phyloP scores from a whole-genome alignment of 2,888 invertebrate genomes.

The Eupithecia subfuscata region DNA sequence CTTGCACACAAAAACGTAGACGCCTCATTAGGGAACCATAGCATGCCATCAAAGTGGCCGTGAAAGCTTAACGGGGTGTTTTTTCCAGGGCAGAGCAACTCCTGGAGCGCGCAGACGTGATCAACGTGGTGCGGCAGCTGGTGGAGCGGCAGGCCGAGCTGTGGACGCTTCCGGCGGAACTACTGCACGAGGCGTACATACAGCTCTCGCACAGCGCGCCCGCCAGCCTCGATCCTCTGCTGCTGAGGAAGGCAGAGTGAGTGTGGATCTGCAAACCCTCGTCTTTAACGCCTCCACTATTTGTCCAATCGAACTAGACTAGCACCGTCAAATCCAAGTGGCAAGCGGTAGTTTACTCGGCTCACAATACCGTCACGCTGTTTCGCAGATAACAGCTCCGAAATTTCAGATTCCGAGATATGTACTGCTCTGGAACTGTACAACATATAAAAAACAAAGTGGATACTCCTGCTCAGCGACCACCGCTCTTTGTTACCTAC shows the following conservation, averaged over 20 bases:
- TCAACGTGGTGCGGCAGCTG: constrained; percentile 91
- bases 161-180: constrained; percentile 88
- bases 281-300: background rate
- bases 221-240: constrained; percentile 88
- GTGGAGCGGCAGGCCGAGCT: constrained; percentile 87
- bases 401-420: too few species aligned
- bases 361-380: background rate
- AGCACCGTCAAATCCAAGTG: background rate
- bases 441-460: too few species aligned
- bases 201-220: constrained; percentile 94
- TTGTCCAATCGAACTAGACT: background rate
- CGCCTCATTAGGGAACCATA: too few species aligned
- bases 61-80: background rate
- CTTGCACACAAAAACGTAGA: too few species aligned
- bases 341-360: too few species aligned
- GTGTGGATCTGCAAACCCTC: constrained; percentile 70
- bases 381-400: too few species aligned
- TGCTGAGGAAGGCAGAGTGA: constrained; percentile 80
- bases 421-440: too few species aligned
- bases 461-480: too few species aligned
- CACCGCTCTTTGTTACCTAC: too few species aligned
- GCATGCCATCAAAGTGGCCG: too few species aligned
- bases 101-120: constrained; percentile 93
- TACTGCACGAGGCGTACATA: constrained; percentile 93
- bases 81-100: constrained; percentile 86